Base-by-base conservation (phyloP, 1,140 invertebrate species). In the Phymorhynchus buccinoides region DNA sequence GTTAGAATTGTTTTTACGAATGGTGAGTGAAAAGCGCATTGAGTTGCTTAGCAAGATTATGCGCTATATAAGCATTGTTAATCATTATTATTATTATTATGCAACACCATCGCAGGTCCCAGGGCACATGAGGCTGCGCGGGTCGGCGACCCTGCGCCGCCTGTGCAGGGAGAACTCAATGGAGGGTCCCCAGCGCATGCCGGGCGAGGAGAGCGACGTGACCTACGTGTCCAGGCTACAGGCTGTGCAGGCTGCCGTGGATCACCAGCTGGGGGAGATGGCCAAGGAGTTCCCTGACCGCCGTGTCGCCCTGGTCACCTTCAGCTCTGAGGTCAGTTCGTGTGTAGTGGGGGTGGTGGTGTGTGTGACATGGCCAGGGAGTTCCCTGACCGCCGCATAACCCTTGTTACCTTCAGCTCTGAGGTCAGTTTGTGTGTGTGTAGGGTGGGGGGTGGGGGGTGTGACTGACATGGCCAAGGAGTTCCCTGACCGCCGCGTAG, bases 241-340 rank as follows among this genome's bases (percentile, higher is more conserved):
- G 85, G 89, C 91, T 16, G 91, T 92, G 30, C 92, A 93, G 86
- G 91, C 92, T 39, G 92, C 92, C n/a, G 90, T 93, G 35, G 92
- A 92, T 79, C 89, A 91, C 84, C 92, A 93, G 86, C 86, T 93
- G 32, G 87, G 88, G n/a, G 88, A 91, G 73, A 90, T 93, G 89
- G 78, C 81, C 1, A 89, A 89, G 66, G 88, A 89, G 39, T 88
- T 88, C 73, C 92, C 92, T 4, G 87, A 92, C 83, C 90, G 90
- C 88, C 77, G 91, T 56, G 91, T 92, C 35, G 91, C 88, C 2
- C 82, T 93, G 0, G 88, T 93, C 56, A 89, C 89, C 14, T 93
- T 93, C 81, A 92, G 90, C 83, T 92, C 90, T 88, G 91, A 92
- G 39, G 73, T 75, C 37, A 30, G n/a, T n/a, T n/a, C n/a, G n/a